Percentiles rank a stretch among this genome's conserved stretches.
Evolutionary conservation across 2,113 vertebrate species (phyloP).

Genomic region (Mus pahari): DNA sequence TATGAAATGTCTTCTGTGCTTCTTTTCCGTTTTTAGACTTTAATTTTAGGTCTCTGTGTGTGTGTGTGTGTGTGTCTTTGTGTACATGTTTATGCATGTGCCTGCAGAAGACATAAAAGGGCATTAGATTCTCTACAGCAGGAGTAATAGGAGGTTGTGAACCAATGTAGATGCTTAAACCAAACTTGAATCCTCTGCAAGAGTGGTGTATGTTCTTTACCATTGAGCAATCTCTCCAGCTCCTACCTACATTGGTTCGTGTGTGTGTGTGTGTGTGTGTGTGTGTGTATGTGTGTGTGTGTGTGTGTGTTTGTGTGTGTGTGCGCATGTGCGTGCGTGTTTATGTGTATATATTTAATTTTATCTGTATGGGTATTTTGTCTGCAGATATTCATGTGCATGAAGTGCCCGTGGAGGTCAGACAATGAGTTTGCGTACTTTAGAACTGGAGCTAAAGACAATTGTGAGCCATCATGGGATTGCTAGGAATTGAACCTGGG

Average conservation of each 20-base stretch:
- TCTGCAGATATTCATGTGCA: background rate
- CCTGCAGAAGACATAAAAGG: background rate
- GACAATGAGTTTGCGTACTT: background rate
- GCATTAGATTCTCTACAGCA: background rate
- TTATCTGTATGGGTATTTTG: background rate
- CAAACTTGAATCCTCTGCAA: background rate
- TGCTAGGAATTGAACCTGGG: background rate
- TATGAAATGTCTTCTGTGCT: background rate
- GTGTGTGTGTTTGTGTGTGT: too few relatives aligned
- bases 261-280: too few relatives aligned
- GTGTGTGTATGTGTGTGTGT: too few relatives aligned
- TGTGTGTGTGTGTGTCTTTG: background rate
- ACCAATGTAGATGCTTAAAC: background rate
- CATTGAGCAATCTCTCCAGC: background rate
- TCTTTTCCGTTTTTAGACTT: background rate
- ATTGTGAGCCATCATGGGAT: background rate
- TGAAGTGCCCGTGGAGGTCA: background rate
- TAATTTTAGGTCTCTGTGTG: background rate
- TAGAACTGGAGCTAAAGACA: background rate
- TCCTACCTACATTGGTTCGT: background rate
- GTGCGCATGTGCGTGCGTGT: rapidly evolving
- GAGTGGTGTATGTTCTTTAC: too few relatives aligned
- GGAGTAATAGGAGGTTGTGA: background rate
- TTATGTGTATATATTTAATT: background rate
- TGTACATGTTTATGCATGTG: background rate